Evolutionary conservation across 2,113 vertebrate genomes (phyloP).

Genomic region (Chaetops frenatus): DNA sequence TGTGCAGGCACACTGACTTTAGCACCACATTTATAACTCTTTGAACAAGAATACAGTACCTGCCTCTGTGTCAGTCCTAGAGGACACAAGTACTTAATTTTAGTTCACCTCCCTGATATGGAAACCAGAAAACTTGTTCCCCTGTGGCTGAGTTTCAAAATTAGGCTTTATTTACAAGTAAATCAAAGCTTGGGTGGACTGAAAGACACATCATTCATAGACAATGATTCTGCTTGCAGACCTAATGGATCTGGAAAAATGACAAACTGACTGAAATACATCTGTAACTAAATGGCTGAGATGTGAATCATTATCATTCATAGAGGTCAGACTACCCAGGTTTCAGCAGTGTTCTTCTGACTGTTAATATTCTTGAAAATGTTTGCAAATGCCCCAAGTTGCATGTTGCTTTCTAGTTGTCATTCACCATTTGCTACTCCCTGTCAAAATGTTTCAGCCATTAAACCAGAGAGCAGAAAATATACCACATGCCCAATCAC

Average conservation of each 20-base stretch:
- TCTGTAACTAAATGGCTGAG: not conserved
- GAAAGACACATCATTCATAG: not conserved
- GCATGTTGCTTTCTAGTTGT: constrained; percentile 19
- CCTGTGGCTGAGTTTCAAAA: not conserved
- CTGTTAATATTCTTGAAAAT: constrained; percentile 6
- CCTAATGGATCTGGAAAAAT: not conserved
- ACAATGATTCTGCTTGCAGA: not conserved
- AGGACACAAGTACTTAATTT: not conserved
- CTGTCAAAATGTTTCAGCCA: constrained; percentile 57
- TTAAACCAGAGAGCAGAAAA: constrained; percentile 59
- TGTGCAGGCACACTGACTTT: not conserved
- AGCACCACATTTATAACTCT: not conserved
- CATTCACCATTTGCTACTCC: constrained; percentile 37
- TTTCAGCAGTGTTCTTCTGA: not conserved
- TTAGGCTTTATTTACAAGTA: not conserved
- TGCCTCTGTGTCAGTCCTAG: not conserved
- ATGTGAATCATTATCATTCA: constrained; percentile 17
- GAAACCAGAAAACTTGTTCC: not conserved
- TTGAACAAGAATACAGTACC: not conserved
- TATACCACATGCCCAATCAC: constrained; percentile 40
- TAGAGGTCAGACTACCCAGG: not conserved
- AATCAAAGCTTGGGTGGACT: not conserved
- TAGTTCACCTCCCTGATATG: not conserved
- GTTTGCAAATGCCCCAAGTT: not conserved
- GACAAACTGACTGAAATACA: not conserved